A percentile compares a stretch with the other conserved stretches of the same genome.
Evolutionary conservation across 2,797 vertebrate species (phyloP).

Genomic region (Sebastes taczanowskii): DNA sequence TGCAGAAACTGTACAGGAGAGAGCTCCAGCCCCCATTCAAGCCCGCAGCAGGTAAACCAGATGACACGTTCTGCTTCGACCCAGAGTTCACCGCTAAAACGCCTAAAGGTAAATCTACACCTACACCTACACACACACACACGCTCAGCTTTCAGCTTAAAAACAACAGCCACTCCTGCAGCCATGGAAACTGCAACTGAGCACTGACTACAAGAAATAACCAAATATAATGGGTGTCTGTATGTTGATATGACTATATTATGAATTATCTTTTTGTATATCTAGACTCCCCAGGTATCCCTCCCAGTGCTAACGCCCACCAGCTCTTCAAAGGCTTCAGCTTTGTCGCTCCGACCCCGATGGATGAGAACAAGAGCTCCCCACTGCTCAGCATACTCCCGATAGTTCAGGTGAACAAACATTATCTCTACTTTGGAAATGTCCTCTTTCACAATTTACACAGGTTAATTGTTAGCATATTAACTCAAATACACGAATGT

Average conservation of each 20-base stretch:
- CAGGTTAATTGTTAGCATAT: neutral
- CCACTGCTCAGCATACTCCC: slow-evolving; percentile 91
- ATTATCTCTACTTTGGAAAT: neutral
- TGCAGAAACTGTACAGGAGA: slow-evolving; percentile 92
- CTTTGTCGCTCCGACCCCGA: slow-evolving; percentile 92
- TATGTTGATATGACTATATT: slow-evolving; percentile 21
- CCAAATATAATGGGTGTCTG: slow-evolving; percentile 17
- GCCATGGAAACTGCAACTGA: slow-evolving; percentile 58
- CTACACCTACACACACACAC: too few relatives aligned
- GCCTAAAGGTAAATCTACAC: slow-evolving; percentile 89
- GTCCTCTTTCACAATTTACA: neutral
- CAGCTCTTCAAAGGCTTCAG: slow-evolving; percentile 99
- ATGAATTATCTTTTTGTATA: slow-evolving; percentile 36
- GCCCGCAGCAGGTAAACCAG: slow-evolving; percentile 95
- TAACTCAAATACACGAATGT: neutral
- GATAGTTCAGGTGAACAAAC: slow-evolving; percentile 89
- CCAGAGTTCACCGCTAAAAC: slow-evolving; percentile 99
- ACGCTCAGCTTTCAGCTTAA: neutral
- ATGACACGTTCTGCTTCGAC: slow-evolving; percentile 99
- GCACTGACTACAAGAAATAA: neutral
- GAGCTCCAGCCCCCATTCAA: slow-evolving; percentile 97
- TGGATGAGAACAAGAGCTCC: slow-evolving; percentile 93
- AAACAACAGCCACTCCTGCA: slow-evolving; percentile 40
- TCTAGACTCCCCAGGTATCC: slow-evolving; percentile 96
- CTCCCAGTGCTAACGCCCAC: slow-evolving; percentile 97